Evolutionary conservation across 2,113 vertebrate genomes (phyloP).

Genomic region (Equus quagga): DNA sequence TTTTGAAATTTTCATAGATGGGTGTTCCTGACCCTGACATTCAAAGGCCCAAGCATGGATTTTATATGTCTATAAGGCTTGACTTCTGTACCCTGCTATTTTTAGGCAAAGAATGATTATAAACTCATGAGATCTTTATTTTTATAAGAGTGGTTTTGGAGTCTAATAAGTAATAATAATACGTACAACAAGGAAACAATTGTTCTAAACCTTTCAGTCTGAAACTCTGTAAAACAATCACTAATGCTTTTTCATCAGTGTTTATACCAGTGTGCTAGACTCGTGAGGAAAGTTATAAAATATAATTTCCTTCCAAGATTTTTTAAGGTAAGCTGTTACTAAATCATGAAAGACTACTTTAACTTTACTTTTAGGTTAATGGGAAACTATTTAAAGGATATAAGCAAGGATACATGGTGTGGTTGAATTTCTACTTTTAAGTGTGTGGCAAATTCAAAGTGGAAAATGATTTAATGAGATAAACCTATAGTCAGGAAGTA

Average conservation of each 20-base stretch:
- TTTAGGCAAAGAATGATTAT: neutral
- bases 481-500: neutral
- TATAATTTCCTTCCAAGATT: neutral
- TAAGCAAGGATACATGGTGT: neutral
- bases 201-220: neutral
- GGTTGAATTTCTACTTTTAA: neutral
- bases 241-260: neutral
- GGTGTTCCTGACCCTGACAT: neutral
- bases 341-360: neutral
- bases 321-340: neutral
- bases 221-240: neutral
- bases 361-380: neutral
- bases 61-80: neutral
- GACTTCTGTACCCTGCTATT: neutral
- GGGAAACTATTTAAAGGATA: neutral
- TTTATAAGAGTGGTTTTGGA: neutral
- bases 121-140: neutral
- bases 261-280: neutral
- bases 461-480: neutral
- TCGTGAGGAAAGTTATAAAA: neutral
- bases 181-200: neutral
- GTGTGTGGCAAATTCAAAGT: neutral
- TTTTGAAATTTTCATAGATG: neutral
- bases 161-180: neutral
- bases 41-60: neutral